Percentiles rank a stretch among this genome's conserved stretches.
Evolutionary conservation across 2,888 invertebrate species (phyloP).

Genomic region (Drosophila conformis): DNA sequence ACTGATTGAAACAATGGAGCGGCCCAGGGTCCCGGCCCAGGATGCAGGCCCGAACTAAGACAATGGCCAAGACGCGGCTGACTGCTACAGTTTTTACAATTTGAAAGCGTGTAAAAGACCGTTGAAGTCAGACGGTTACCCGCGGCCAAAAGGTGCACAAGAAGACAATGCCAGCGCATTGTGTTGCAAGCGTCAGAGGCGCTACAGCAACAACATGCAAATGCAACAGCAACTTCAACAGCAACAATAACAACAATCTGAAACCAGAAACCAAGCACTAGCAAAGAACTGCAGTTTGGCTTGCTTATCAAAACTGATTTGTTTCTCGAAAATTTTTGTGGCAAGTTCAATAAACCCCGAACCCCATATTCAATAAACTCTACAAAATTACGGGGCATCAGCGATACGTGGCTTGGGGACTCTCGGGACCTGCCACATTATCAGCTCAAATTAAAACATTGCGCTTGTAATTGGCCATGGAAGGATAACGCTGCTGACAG

Average conservation of each 20-base stretch:
- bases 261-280: constrained; percentile 23
- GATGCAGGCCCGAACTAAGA: constrained; percentile 24
- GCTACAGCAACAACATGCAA: constrained; percentile 47
- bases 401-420: constrained; percentile 35
- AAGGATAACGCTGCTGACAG: constrained; percentile 73
- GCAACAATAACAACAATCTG: constrained; percentile 13
- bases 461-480: constrained; percentile 73
- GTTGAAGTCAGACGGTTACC: constrained; percentile 39
- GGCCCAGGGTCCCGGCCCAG: constrained; percentile 57
- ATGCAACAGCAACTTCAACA: constrained; percentile 6
- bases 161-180: constrained; percentile 69
- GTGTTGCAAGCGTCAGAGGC: constrained; percentile 52
- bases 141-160: constrained; percentile 53
- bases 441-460: constrained; percentile 78
- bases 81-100: constrained; percentile 69
- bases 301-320: constrained; percentile 61
- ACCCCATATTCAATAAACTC: constrained; percentile 41
- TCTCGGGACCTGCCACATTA: constrained; percentile 49
- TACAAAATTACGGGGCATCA: constrained; percentile 49
- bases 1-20: constrained; percentile 79
- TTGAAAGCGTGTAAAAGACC: constrained; percentile 65
- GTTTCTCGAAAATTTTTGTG: constrained; percentile 33
- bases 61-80: constrained; percentile 61
- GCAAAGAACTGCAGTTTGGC: constrained; percentile 6
- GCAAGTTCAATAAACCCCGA: constrained; percentile 70